These are phyloP conservation scores for Ophion slaviceki DNA, from an alignment of 2,888 invertebrate genomes.

Conservation along the genomic window DNA sequence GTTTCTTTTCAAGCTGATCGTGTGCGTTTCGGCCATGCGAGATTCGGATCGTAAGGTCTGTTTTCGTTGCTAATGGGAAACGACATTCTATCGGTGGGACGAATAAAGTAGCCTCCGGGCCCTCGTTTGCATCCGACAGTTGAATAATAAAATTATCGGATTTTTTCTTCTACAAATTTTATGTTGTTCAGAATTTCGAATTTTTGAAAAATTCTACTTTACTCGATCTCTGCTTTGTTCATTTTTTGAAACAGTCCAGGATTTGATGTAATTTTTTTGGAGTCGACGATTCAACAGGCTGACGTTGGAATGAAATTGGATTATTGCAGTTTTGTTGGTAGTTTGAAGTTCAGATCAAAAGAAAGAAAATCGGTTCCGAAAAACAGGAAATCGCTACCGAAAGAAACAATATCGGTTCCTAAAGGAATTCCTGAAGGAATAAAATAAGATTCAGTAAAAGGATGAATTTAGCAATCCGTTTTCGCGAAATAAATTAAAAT, in stretches of 20 bases:
- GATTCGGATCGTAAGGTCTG: not conserved
- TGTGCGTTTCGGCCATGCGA: not conserved
- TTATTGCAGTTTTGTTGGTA: no score
- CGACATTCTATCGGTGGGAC: not conserved
- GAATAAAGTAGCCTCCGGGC: not conserved
- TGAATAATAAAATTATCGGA: not conserved
- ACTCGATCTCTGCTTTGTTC: no score
- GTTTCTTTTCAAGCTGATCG: not conserved
- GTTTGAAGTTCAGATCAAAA: no score
- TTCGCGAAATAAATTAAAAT: not conserved
- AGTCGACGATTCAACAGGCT: no score
- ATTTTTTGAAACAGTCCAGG: no score
- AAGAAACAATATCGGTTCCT: not conserved
- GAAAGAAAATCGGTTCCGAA: no score
- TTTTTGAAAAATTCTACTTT: not conserved
- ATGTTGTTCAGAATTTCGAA: not conserved
- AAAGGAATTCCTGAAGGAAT: not conserved
- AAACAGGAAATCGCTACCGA: no score
- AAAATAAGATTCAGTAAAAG: not conserved
- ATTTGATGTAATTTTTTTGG: no score
- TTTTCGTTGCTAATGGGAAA: not conserved
- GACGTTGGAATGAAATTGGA: no score
- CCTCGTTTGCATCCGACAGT: not conserved
- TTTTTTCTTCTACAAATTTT: not conserved
- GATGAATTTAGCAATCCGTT: not conserved